These are phyloP conservation scores for Microctonus hyperodae DNA, from an alignment of 2,888 invertebrate species.

Conservation along the genomic window DNA sequence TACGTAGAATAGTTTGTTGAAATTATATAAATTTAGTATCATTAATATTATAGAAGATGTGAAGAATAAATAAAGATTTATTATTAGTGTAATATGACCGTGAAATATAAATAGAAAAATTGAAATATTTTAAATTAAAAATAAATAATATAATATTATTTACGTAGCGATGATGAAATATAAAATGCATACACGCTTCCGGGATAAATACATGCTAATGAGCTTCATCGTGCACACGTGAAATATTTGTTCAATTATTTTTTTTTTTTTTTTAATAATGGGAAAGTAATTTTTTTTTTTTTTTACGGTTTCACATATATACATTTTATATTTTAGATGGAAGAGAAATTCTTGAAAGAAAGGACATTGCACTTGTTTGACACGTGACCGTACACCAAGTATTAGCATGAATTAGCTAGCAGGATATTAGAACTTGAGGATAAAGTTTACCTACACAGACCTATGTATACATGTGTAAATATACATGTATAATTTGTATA, in stretches of 20 bases:
- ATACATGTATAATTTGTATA: neutral
- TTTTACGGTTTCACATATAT: slow-evolving; percentile 6
- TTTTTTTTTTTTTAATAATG: slow-evolving; percentile 11
- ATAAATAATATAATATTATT: too few relatives aligned
- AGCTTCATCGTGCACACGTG: neutral
- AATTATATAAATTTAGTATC: neutral
- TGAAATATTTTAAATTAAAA: too few relatives aligned
- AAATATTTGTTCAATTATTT: slow-evolving; percentile 10
- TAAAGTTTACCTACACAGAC: neutral
- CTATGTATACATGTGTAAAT: neutral
- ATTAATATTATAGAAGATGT: too few relatives aligned
- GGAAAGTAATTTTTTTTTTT: slow-evolving; percentile 12
- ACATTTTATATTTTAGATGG: slow-evolving; percentile 1
- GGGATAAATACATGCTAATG: slow-evolving; percentile 9
- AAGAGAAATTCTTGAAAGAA: slow-evolving; percentile 12
- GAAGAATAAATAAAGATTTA: neutral
- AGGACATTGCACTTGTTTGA: slow-evolving; percentile 52
- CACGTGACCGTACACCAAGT: slow-evolving; percentile 44
- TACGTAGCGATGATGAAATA: neutral
- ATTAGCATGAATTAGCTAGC: slow-evolving; percentile 56
- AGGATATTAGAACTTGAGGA: slow-evolving; percentile 14
- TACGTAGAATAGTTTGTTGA: neutral
- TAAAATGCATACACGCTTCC: neutral
- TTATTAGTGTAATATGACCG: neutral
- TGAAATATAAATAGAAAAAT: neutral